Conservation (phyloP, 2,113 vertebrate genomes). For the Stictonetta naevosa region DNA sequence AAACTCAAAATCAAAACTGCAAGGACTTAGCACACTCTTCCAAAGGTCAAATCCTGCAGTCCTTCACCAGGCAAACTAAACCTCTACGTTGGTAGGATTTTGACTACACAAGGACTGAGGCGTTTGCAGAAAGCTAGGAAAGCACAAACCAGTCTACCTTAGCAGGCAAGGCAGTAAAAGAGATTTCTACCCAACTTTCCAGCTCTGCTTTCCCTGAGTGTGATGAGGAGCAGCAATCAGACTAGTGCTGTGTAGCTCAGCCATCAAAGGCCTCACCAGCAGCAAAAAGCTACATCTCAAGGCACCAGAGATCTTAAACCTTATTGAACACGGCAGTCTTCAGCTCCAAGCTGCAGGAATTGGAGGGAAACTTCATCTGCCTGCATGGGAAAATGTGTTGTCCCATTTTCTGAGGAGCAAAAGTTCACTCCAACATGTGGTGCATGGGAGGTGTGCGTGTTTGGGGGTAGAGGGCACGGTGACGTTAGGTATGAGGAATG, state of each 20-base stretch:
- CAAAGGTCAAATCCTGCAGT: slow-evolving; percentile 49
- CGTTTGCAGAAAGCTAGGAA: neutral
- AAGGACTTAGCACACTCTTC: slow-evolving; percentile 40
- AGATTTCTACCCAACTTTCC: neutral
- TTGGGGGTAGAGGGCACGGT: neutral
- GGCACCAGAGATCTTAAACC: neutral
- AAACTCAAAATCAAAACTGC: slow-evolving; percentile 70
- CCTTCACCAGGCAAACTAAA: slow-evolving; percentile 22
- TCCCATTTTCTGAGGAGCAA: neutral
- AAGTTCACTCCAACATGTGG: slow-evolving; percentile 50
- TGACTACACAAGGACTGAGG: neutral
- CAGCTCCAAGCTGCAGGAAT: neutral
- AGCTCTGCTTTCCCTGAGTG: neutral
- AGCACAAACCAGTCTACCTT: neutral
- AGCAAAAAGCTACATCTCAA: neutral
- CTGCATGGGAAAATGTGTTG: neutral
- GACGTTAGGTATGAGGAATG: neutral
- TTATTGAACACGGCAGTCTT: neutral
- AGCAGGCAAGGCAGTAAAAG: neutral
- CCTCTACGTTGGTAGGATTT: neutral
- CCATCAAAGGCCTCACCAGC: neutral
- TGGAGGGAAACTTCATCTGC: neutral
- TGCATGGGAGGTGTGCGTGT: neutral
- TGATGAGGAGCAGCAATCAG: neutral
- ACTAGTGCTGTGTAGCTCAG: accelerated